Evolutionary conservation across 2,797 vertebrate genomes (phyloP), one percentile per base, ranked within the genome.

Genomic region (Vipera latastei): DNA sequence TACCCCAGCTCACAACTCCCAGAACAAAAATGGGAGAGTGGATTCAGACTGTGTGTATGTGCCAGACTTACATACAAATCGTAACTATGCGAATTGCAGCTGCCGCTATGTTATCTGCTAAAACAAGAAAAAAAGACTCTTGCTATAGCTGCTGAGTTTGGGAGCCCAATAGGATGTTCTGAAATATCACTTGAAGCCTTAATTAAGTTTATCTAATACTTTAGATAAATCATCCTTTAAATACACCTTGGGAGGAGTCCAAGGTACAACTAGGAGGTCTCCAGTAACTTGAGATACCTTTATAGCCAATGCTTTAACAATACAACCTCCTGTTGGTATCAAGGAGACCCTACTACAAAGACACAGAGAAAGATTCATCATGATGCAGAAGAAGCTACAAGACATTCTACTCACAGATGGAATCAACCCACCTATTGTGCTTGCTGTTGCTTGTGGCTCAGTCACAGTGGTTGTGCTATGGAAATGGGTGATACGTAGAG

Each of bases 381-480:
- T 95, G 95, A 86, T 38, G 55, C 90, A n/a, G n/a, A n/a, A 91
- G 26, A 2, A 0, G 55, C 88, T 95, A 90, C 91, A 92, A 91
- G 89, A 95, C 78, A 16, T 94, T 55, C 59, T 96, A 89, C 91
- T 95, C 28, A 25, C 69, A 14, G 55, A 28, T 0, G 87, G 63
- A 89, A 26, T 7, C 11, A 91, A 91, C 20, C 28, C 59, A 63
- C 0, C 0, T 0, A 18, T 8, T 60, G 32, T 94, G 20, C 91
- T 26, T 0, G 95, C 89, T 92, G 28, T 96, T 92, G 69, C 96
- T 9, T 95, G 96, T 5, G 18, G 91, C 59, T 96, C 94, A n/a
- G 94, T 93, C 60, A 78, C 92, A 48, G 95, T 89, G 0, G 0
- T 94, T 8, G 12, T 90, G 86, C 51, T 95, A 0, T 92, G 94